These are phyloP conservation scores for Gallinago undulata DNA, from an alignment of 2,113 vertebrate genomes.

Conservation along the genomic window DNA sequence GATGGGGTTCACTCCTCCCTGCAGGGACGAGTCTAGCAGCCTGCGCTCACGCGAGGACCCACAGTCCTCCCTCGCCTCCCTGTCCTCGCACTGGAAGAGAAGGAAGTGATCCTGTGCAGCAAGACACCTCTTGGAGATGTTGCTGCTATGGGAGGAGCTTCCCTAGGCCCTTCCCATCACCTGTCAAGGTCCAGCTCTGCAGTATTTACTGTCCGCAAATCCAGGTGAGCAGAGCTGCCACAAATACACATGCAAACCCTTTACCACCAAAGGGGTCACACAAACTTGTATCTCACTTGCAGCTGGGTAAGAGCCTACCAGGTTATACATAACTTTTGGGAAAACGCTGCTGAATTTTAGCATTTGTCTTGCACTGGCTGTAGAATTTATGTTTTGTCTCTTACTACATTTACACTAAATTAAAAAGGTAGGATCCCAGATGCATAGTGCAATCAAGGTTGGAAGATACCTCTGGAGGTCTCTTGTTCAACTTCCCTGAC, in stretches of 20 bases:
- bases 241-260: not conserved
- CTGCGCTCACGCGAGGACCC: not conserved
- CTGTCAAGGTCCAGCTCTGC: not conserved
- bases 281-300: not conserved
- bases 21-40: not conserved
- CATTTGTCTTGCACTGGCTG: not conserved
- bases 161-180: not conserved
- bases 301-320: not conserved
- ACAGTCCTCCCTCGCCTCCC: not conserved
- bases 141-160: not conserved
- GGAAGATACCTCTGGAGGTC: not conserved
- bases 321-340: not conserved
- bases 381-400: not conserved
- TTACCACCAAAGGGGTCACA: not conserved
- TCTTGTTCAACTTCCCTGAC: not conserved
- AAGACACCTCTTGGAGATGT: not conserved
- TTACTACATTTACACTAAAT: not conserved
- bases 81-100: not conserved
- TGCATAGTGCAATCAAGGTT: not conserved
- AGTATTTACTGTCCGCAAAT: not conserved
- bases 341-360: not conserved
- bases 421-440: not conserved
- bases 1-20: not conserved
- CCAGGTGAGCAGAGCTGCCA: not conserved
- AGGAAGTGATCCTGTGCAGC: not conserved